Conservation (phyloP, 2,888 invertebrate genomes). For the Metalampra italica region DNA sequence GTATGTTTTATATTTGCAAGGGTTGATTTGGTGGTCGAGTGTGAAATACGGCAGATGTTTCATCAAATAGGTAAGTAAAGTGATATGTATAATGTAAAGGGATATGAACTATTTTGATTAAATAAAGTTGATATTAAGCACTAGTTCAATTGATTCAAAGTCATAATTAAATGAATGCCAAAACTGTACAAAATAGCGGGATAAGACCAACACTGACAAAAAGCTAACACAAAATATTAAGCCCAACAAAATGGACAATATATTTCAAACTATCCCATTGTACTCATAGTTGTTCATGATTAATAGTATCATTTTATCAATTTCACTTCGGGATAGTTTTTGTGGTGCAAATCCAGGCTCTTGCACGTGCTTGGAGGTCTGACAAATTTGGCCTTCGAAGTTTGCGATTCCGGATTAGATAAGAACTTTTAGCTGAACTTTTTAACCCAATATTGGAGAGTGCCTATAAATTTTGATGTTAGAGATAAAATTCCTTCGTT, state of each 20-base stretch:
- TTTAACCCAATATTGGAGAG: slow-evolving; percentile 1
- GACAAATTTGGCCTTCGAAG: slow-evolving; percentile 5
- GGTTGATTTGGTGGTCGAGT: no score
- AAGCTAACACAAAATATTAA: no score
- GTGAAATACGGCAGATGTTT: no score
- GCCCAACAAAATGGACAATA: neutral
- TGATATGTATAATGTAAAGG: no score
- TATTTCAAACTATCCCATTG: neutral
- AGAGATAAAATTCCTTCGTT: neutral
- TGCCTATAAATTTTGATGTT: neutral
- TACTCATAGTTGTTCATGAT: neutral
- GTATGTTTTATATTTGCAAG: no score
- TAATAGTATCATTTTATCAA: neutral
- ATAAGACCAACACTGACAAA: no score
- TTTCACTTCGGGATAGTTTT: neutral
- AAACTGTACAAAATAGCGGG: no score
- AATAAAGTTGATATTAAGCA: no score
- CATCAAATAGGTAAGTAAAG: neutral
- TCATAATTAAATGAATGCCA: no score
- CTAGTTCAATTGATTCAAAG: no score
- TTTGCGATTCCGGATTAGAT: slow-evolving; percentile 3
- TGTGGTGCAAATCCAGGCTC: neutral
- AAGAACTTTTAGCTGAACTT: slow-evolving; percentile 1
- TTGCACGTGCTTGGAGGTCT: neutral
- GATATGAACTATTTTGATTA: no score